A percentile compares a stretch with the other conserved stretches of the same genome.
phyloP scores from a whole-genome alignment of 1,140 invertebrate genomes.

The Cydia fagiglandana region DNA sequence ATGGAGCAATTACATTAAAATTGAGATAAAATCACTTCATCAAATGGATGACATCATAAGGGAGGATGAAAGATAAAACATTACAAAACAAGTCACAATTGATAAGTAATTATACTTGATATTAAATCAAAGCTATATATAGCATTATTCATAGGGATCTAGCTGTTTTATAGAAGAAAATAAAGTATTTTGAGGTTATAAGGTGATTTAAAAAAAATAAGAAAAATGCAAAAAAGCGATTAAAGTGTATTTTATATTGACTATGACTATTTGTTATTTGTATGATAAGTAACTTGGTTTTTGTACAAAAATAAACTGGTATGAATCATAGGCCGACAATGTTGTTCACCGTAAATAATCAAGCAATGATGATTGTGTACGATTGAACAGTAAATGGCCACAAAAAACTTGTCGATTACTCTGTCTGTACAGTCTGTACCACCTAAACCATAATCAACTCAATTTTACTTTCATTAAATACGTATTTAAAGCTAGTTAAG shows the following conservation, averaged over 20 bases:
- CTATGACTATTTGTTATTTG: neutral
- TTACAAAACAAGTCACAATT: no score
- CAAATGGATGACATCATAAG: no score
- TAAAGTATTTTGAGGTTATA: neutral
- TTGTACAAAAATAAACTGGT: neutral
- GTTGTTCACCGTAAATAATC: neutral
- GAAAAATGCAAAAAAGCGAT: neutral
- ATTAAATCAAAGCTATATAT: no score
- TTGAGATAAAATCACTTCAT: no score
- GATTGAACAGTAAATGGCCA: neutral
- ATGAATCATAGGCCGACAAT: neutral
- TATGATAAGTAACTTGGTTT: neutral
- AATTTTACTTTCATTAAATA: neutral
- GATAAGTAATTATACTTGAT: no score
- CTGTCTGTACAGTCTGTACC: neutral
- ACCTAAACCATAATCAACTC: neutral
- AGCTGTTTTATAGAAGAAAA: no score
- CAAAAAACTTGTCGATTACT: neutral
- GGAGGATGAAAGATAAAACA: no score
- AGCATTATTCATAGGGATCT: no score
- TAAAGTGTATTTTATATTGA: neutral
- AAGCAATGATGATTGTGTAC: neutral
- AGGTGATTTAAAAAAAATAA: neutral
- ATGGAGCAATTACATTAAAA: no score
- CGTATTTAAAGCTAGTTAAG: neutral